Evolutionary conservation across 2,797 vertebrate species (phyloP), one percentile per base, ranked within the genome.

Genomic region (Pteronotus mesoamericanus): DNA sequence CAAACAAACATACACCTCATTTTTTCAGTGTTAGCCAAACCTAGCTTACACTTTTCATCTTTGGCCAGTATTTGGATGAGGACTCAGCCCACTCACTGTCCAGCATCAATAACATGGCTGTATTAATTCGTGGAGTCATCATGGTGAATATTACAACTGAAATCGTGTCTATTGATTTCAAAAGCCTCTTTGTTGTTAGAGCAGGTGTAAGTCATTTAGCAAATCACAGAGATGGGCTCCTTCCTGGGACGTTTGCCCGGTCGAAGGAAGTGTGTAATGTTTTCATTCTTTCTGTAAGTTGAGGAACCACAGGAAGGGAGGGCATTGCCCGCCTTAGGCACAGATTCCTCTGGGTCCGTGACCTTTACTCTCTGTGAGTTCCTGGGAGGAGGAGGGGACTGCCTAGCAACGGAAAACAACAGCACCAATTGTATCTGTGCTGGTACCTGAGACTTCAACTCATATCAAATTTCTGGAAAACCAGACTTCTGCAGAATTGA

Each of bases 401-500:
- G 42, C 34, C 16, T 6, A 39, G 66, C 29, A 18, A 34, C 37
- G 44, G 46, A 15, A 61, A 77, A 97, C 95, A 96, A 86, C 2
- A 71, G 71, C 71, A 34, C 66, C 86, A 14, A 39, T 93, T 95
- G 95, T 97, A 64, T 18, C 15, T 12, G 42, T n/a, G 69, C 1
- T 2, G 32, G 5, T 8, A 89, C 44, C 90, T 51, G 95, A 91
- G 19, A 86, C 86, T 66, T 18, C 9, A 44, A 39, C 68, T 66
- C 42, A 57, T 95, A 86, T 98, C 95, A 79, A 6, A 79, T 98
- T 93, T 94, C 97, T 95, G 91, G 72, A 85, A 95, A 95, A 69
- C 39, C 75, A 79, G 74, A 59, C 92, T 91, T 92, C 77, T 39
- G 7, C 39, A 71, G 78, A 85, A 42, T 83, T 95, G 68, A 97